Percentiles rank a stretch among this genome's conserved stretches.
Evolutionary conservation across 2,113 vertebrate species (phyloP).

Genomic region (Puffinus mauretanicus): DNA sequence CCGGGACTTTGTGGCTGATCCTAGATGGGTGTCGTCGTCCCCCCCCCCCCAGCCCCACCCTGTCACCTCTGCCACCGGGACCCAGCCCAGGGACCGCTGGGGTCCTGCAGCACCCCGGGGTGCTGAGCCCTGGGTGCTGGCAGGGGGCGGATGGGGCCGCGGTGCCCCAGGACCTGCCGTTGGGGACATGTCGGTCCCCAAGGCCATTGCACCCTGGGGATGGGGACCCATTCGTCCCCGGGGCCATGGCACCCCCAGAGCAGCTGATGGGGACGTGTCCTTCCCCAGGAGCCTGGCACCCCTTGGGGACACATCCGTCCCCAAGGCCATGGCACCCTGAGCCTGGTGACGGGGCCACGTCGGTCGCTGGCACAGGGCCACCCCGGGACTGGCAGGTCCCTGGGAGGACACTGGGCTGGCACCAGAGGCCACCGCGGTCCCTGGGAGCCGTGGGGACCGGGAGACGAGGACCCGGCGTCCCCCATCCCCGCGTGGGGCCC

Average conservation of each 20-base stretch:
- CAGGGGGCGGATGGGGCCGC: not conserved
- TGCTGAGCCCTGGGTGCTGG: not conserved
- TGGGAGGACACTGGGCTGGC: not conserved
- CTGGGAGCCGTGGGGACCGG: not conserved
- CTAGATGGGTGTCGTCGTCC: not conserved
- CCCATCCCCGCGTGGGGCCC: accelerated
- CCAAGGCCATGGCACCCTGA: not conserved
- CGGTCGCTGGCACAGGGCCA: not conserved
- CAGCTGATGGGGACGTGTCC: not conserved
- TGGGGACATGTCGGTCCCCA: not conserved
- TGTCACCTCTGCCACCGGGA: not conserved
- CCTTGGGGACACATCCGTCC: not conserved
- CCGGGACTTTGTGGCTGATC: not conserved
- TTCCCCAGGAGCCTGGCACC: not conserved
- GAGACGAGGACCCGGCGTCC: accelerated
- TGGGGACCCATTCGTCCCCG: not conserved
- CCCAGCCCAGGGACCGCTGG: not conserved
- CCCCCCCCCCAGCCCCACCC: not conserved
- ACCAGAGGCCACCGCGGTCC: not conserved
- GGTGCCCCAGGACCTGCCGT: accelerated
- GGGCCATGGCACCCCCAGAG: not conserved
- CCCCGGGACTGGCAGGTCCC: not conserved
- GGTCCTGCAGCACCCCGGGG: not conserved
- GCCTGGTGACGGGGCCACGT: not conserved
- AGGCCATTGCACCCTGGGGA: too few relatives aligned